A percentile compares a stretch with the other conserved stretches of the same genome.
Evolutionary conservation across 2,888 invertebrate species (phyloP).

Genomic region (Smittia aterrima): DNA sequence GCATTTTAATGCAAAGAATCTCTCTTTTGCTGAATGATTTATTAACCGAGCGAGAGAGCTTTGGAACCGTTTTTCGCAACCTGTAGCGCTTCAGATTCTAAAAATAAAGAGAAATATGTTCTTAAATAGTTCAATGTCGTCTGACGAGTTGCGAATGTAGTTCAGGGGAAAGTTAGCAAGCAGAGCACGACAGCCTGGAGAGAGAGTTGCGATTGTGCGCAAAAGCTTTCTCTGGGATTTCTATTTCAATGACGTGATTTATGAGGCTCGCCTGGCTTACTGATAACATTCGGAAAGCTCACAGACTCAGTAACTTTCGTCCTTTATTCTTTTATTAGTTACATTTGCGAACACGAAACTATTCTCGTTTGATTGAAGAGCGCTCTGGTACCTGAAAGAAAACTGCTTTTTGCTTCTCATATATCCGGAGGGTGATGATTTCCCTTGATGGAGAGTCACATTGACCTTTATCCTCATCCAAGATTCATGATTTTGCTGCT

Average conservation of each 20-base stretch:
- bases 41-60: no score
- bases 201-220: constrained; percentile 1
- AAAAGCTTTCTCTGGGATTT: background rate
- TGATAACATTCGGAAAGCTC: background rate
- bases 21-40: no score
- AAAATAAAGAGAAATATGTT: background rate
- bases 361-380: background rate
- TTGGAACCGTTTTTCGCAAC: no score
- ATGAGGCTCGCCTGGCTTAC: background rate
- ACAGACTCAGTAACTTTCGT: background rate
- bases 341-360: background rate
- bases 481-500: background rate
- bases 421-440: background rate
- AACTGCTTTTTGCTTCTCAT: background rate
- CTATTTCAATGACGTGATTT: background rate
- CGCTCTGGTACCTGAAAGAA: background rate
- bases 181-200: background rate
- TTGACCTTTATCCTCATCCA: background rate
- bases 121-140: constrained; percentile 3
- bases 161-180: background rate
- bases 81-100: no score
- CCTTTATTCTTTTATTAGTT: background rate
- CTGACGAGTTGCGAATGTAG: background rate
- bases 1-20: no score
- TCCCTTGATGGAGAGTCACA: background rate